These are phyloP conservation scores for Papilio dardanus DNA, from an alignment of 1,140 invertebrate species.

Conservation along the genomic window DNA sequence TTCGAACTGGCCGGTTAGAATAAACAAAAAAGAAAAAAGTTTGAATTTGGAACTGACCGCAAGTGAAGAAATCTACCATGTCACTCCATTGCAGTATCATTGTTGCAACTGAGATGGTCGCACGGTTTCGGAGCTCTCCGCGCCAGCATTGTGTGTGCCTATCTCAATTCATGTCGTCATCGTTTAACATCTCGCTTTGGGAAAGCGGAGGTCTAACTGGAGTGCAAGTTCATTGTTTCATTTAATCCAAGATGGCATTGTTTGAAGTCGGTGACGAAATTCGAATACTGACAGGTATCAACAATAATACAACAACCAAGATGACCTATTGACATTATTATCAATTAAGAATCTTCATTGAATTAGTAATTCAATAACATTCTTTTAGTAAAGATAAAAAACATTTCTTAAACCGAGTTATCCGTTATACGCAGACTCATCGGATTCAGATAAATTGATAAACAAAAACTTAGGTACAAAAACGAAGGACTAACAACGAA, in stretches of 20 bases:
- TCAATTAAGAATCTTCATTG: background rate
- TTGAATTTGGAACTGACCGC: conserved; percentile 60
- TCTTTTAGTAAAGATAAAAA: background rate
- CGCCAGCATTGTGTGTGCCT: conserved; percentile 55
- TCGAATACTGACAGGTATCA: background rate
- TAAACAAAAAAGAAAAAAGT: conserved; percentile 41
- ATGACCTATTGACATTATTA: background rate
- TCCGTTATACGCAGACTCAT: background rate
- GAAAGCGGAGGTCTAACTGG: conserved; percentile 39
- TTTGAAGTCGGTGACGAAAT: background rate
- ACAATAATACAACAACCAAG: background rate
- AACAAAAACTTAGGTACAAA: conserved; percentile 6
- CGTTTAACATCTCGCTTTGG: conserved; percentile 48
- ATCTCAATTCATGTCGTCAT: conserved; percentile 49
- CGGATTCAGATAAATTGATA: background rate
- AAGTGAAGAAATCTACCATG: conserved; percentile 69
- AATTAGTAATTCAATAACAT: background rate
- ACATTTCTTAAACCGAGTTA: background rate
- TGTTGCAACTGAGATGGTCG: conserved; percentile 70
- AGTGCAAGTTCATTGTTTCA: conserved; percentile 15
- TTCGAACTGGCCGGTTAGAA: conserved; percentile 46
- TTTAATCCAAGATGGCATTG: background rate
- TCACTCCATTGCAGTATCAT: conserved; percentile 78
- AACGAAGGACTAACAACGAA: conserved; percentile 3
- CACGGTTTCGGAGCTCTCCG: conserved; percentile 57